Evolutionary conservation across 2,888 invertebrate genomes (phyloP).

Genomic region (Acleris laterana): DNA sequence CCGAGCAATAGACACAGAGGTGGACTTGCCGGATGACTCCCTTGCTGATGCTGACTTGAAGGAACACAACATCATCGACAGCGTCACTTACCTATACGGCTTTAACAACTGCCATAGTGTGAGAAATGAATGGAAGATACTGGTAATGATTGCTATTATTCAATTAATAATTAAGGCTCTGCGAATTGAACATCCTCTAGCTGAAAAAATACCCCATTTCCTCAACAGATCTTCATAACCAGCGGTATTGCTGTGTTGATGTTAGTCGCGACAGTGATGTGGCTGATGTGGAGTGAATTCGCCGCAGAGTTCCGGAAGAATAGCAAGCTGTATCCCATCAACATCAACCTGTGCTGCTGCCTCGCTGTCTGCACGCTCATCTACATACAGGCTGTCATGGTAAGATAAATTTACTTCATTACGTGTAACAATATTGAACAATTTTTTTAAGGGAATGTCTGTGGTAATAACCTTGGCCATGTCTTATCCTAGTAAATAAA

Average conservation of each 20-base stretch:
- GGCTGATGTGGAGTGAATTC: constrained; percentile 72
- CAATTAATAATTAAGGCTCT: not conserved
- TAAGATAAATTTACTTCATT: constrained; percentile 54
- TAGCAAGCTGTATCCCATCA: constrained; percentile 84
- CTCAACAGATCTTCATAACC: constrained; percentile 68
- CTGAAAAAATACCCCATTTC: not conserved
- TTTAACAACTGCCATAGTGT: constrained; percentile 79
- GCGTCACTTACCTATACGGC: constrained; percentile 89
- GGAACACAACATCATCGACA: constrained; percentile 89
- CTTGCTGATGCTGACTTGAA: constrained; percentile 87
- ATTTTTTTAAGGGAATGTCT: too few species aligned
- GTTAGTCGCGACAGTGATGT: constrained; percentile 62
- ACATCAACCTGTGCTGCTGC: constrained; percentile 86
- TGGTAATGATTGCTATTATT: constrained; percentile 54
- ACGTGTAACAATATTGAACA: too few species aligned
- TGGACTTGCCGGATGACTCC: constrained; percentile 86
- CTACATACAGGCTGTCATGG: constrained; percentile 87
- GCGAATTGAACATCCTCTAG: too few species aligned
- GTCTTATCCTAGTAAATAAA: too few species aligned
- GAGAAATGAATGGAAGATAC: constrained; percentile 77
- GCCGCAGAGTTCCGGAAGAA: constrained; percentile 68
- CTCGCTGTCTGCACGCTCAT: constrained; percentile 85
- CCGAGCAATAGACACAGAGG: constrained; percentile 71
- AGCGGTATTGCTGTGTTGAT: constrained; percentile 66
- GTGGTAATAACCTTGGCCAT: too few species aligned